Evolutionary conservation across 2,113 vertebrate genomes (phyloP), one percentile per base, ranked within the genome.

Genomic region (Cygnus atratus): DNA sequence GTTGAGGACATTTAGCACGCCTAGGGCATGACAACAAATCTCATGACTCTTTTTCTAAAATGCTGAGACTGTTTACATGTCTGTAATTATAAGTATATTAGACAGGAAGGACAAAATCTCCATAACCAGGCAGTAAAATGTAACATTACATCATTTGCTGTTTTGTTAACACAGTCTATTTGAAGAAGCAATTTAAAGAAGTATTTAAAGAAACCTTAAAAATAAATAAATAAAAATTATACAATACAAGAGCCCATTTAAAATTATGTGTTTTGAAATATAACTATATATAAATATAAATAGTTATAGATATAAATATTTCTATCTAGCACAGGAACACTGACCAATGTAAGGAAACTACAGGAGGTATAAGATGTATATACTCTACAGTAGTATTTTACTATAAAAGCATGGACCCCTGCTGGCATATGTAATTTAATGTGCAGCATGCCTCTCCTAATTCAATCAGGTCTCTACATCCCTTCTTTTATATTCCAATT

Each of bases 401-500:
- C 96, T 94, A 97, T 98, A 96, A 97, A 97, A 96, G 97, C 97
- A 97, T 95, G 97, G 97, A 98, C 97, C 98, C 98, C 98, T 98
- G 98, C 98, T 99, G 98, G 98, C 97, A 97, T 98, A 98, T 98
- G 98, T 98, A 98, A 98, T 98, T 98, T 99, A 99, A 98, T 98
- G 98, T 98, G 98, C 98, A 98, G 97, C 96, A 97, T 97, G 98
- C 97, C 96, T 99, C 97, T 98, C 97, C 97, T 99, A 99, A 99
- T 99, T 99, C 98, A 99, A 99, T 99, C 98, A 99, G 98, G 98
- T 98, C 98, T 98, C 98, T 98, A 98, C 98, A 98, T 98, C 98
- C 98, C 97, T 97, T 98, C 98, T 99, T 99, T 99, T 99, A 99
- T 99, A 99, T 99, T 99, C 99, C 98, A 98, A 99, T 99, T 99